Base-by-base conservation (phyloP, 2,113 vertebrate genomes). In the Mastomys coucha region DNA sequence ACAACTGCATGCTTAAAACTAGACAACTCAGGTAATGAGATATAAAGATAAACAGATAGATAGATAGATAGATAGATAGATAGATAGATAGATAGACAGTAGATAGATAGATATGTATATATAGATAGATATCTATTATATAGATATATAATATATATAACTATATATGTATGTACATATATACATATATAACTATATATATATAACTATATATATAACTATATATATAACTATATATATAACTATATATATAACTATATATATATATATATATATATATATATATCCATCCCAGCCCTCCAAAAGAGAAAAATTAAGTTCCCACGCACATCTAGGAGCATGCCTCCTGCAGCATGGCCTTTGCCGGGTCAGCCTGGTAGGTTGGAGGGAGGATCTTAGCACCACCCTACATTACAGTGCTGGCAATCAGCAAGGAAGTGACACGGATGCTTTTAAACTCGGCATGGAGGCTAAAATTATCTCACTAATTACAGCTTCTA, bases 401-500 rank as follows among this genome's bases (percentile, higher is more conserved):
- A 14, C 4, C 0, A 0, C 45, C 60, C 4, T 8, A n/a, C 26
- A 0, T 17, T 11, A 10, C 4, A 36, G 49, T 4, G 2, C 69
- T 1, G 26, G 56, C 11, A 9, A 60, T 19, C 53, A 28, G 49
- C 1, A 19, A 93, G 60, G 76, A 73, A 60, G 76, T 7, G 3
- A 24, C 11, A 67, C 0, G 0, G 80, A 53, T 33, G 0, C n/a
- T 72, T 60, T 31, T 19, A 92, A 58, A 42, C 45, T 72, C 75
- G 70, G 45, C 63, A 65, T 42, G 92, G 19, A 3, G 67, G 75
- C 56, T 96, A 42, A 75, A 93, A 78, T 69, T 67, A 26, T 69
- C 96, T 36, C 67, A 90, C 91, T 87, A 85, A 76, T 67, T 91
- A 94, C 5, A 96, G 82, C 51, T 65, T 94, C 88, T 58, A 90